Conservation (phyloP, 2,797 vertebrate species). For the Miichthys miiuy region DNA sequence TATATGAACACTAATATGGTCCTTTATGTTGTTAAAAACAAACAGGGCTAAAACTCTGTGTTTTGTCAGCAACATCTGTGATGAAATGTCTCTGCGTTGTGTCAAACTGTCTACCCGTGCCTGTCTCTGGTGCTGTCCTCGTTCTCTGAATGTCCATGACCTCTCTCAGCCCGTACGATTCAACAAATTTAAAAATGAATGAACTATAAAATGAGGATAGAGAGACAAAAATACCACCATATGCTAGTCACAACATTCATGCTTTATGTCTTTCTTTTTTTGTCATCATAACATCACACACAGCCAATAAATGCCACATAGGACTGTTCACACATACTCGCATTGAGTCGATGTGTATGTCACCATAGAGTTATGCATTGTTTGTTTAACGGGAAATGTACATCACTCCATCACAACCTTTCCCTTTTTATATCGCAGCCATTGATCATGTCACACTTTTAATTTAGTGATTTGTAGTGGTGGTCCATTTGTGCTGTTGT, state of each 20-base stretch:
- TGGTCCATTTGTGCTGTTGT: constrained; percentile 52
- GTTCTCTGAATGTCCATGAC: constrained; percentile 80
- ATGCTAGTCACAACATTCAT: constrained; percentile 41
- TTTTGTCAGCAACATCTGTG: constrained; percentile 71
- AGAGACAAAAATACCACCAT: constrained; percentile 55
- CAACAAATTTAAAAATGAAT: constrained; percentile 21
- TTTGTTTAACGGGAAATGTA: constrained; percentile 56
- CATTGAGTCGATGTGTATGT: constrained; percentile 61
- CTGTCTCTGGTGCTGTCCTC: constrained; percentile 80
- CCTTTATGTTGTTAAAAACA: constrained; percentile 6
- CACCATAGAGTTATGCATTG: constrained; percentile 58
- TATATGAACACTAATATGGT: neutral
- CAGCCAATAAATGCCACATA: constrained; percentile 61
- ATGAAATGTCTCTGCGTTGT: constrained; percentile 69
- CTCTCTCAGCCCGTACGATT: constrained; percentile 62
- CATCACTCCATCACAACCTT: constrained; percentile 52
- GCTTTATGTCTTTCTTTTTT: constrained; percentile 38
- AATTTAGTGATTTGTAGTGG: constrained; percentile 41
- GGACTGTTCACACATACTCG: constrained; percentile 55
- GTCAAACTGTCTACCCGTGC: constrained; percentile 83
- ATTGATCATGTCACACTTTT: constrained; percentile 53
- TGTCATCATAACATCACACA: constrained; percentile 56
- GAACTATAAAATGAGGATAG: constrained; percentile 55
- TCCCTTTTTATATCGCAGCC: constrained; percentile 42
- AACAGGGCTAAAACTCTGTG: constrained; percentile 35